These are phyloP conservation scores for Raja brachyura DNA, from an alignment of 2,113 vertebrate species.

Conservation along the genomic window DNA sequence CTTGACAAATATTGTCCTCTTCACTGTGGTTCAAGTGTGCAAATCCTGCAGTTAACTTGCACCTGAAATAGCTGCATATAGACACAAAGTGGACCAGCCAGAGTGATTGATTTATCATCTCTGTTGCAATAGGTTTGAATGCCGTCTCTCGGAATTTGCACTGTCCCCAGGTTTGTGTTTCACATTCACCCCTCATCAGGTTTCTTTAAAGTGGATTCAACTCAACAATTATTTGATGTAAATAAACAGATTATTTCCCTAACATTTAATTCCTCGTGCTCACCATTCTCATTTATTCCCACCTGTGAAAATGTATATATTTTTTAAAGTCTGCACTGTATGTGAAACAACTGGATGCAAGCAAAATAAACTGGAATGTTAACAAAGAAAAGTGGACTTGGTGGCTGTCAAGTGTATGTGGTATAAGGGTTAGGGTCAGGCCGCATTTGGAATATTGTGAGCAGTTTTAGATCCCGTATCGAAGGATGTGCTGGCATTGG, in stretches of 20 bases:
- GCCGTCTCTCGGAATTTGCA: not conserved
- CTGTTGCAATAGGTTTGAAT: not conserved
- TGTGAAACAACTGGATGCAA: not conserved
- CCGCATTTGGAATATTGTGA: no score
- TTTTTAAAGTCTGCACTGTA: not conserved
- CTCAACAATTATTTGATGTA: not conserved
- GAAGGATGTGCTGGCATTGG: no score
- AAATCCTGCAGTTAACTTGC: not conserved
- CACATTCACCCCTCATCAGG: not conserved
- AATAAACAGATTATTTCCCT: not conserved
- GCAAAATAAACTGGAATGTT: not conserved
- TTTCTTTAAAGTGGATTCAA: not conserved
- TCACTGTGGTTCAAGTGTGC: not conserved
- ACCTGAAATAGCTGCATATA: not conserved
- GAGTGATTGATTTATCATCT: not conserved
- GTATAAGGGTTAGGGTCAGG: no score
- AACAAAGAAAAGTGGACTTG: not conserved
- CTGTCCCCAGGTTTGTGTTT: not conserved
- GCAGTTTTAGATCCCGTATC: no score
- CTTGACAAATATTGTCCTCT: conserved; percentile 24
- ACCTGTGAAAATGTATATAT: not conserved
- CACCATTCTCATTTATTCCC: not conserved
- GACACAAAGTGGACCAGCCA: not conserved
- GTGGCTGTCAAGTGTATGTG: not conserved
- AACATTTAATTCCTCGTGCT: not conserved